Evolutionary conservation across 2,113 vertebrate genomes (phyloP).

Genomic region (Lepisosteus oculatus): DNA sequence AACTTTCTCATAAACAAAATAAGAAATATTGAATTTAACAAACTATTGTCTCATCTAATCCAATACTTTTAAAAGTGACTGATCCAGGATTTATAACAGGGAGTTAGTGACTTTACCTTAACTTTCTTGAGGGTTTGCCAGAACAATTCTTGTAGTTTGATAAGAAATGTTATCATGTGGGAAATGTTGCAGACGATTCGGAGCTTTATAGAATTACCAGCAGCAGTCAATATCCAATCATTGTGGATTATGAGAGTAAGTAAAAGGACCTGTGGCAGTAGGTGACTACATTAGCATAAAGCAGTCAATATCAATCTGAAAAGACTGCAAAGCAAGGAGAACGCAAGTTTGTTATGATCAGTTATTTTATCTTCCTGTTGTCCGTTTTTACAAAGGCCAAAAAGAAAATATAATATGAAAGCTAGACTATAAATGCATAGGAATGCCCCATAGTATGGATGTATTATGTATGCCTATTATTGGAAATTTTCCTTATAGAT

Average conservation of each 20-base stretch:
- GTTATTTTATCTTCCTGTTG: background rate
- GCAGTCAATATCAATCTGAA: background rate
- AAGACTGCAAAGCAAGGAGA: background rate
- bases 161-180: background rate
- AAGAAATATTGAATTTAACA: background rate
- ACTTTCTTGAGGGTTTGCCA: background rate
- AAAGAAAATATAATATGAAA: background rate
- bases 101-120: background rate
- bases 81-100: constrained; percentile 2
- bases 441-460: background rate
- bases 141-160: constrained; percentile 1
- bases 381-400: background rate
- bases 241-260: background rate
- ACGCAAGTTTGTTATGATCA: background rate
- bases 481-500: too few species aligned
- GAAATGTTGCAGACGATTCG: background rate
- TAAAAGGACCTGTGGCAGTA: background rate
- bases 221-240: constrained; percentile 10
- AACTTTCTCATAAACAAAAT: too few species aligned
- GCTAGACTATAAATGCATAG: background rate
- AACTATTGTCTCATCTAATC: background rate
- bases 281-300: background rate
- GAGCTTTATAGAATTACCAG: background rate
- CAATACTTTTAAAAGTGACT: background rate
- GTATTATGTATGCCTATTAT: background rate